A percentile compares a stretch with the other conserved stretches of the same genome.
Evolutionary conservation across 1,140 invertebrate genomes (phyloP).

Genomic region (Drosophila yakuba): DNA sequence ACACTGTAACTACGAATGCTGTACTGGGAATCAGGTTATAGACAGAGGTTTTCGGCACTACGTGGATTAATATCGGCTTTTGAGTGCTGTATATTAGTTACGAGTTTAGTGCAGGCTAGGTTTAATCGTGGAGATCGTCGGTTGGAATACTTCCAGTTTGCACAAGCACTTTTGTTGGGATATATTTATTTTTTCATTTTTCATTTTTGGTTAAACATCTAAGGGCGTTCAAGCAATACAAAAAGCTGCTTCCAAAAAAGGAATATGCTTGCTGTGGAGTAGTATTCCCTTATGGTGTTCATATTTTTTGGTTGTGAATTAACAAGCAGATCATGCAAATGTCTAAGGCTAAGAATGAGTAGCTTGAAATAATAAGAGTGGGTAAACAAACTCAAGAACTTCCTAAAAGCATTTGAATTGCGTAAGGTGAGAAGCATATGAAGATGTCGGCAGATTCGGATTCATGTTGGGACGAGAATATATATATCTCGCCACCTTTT

Average conservation of each 20-base stretch:
- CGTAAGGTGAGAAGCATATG: conserved; percentile 66
- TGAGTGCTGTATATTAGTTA: conserved; percentile 24
- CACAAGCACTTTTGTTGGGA: conserved; percentile 17
- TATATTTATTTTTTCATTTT: background rate
- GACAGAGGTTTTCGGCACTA: conserved; percentile 47
- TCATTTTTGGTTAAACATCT: conserved; percentile 23
- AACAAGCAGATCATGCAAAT: conserved; percentile 74
- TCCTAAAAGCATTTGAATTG: conserved; percentile 39
- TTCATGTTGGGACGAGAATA: conserved; percentile 27
- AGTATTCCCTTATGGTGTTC: conserved; percentile 21
- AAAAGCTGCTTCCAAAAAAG: conserved; percentile 52
- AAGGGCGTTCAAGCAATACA: conserved; percentile 68
- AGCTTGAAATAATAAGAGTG: conserved; percentile 45
- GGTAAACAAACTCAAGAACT: conserved; percentile 38
- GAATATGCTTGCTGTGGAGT: conserved; percentile 28
- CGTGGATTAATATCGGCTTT: conserved; percentile 10
- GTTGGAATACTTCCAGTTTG: conserved; percentile 21
- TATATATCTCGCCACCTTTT: conserved; percentile 32
- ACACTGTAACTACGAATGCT: conserved; percentile 49
- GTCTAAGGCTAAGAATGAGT: conserved; percentile 58
- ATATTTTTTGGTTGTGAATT: conserved; percentile 24
- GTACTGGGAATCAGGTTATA: conserved; percentile 55
- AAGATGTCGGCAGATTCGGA: conserved; percentile 28
- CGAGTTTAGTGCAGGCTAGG: conserved; percentile 38
- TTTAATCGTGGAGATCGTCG: conserved; percentile 38